phyloP scores from a whole-genome alignment of 2,888 invertebrate species.

The Thalpophila matura region DNA sequence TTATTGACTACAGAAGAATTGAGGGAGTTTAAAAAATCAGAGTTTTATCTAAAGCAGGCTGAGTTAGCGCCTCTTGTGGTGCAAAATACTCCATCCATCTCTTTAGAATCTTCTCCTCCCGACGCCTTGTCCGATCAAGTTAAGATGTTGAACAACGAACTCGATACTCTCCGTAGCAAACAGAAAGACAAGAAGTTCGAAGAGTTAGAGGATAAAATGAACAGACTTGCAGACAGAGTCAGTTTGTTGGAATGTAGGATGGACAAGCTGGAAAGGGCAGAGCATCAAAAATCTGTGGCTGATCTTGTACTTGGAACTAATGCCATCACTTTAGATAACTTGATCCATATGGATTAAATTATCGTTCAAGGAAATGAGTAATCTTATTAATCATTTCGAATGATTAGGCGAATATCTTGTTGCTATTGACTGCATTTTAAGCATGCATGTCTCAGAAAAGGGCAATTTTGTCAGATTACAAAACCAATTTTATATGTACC shows the following conservation, averaged over 20 bases:
- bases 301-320: constrained; percentile 20
- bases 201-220: constrained; percentile 58
- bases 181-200: constrained; percentile 54
- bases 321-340: constrained; percentile 27
- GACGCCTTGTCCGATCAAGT: constrained; percentile 55
- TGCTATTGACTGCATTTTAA: constrained; percentile 1
- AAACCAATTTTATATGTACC: neutral
- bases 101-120: constrained; percentile 27
- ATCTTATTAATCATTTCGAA: no score
- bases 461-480: neutral
- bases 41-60: constrained; percentile 72
- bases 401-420: neutral
- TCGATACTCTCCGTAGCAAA: constrained; percentile 58
- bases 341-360: constrained; percentile 27
- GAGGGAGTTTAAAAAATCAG: constrained; percentile 72
- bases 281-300: constrained; percentile 3
- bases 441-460: neutral
- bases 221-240: constrained; percentile 64
- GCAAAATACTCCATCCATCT: constrained; percentile 14
- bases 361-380: no score
- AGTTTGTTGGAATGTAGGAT: constrained; percentile 66
- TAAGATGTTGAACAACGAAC: constrained; percentile 63
- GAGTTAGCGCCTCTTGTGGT: constrained; percentile 27
- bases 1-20: constrained; percentile 76
- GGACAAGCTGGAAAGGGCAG: constrained; percentile 57